Percentiles rank a stretch among this genome's conserved stretches.
Evolutionary conservation across 1,140 invertebrate species (phyloP).

Genomic region (Panulirus ornatus): DNA sequence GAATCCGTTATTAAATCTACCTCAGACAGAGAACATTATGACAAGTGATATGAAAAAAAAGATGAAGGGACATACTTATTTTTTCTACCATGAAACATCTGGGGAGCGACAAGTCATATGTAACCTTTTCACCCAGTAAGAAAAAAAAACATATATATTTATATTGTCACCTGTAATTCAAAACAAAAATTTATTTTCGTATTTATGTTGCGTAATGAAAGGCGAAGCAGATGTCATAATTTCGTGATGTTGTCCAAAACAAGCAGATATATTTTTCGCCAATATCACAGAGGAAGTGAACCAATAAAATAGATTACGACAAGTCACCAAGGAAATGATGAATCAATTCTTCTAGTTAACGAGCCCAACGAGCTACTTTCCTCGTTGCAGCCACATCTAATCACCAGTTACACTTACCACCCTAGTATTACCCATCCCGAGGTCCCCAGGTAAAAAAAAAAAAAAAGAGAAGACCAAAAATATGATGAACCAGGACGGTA

Average conservation of each 20-base stretch:
- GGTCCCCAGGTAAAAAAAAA: too few species aligned
- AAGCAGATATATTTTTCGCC: neutral
- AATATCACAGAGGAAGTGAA: neutral
- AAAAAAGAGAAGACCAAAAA: too few species aligned
- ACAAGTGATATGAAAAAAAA: too few species aligned
- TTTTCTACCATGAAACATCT: too few species aligned
- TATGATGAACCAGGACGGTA: too few species aligned
- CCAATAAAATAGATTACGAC: neutral
- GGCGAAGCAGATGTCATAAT: neutral
- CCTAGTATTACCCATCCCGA: neutral
- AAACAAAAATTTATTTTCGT: neutral
- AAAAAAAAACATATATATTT: too few species aligned
- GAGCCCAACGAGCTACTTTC: neutral
- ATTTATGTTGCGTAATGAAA: neutral
- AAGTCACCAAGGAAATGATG: conserved; percentile 15
- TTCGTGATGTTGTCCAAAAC: neutral
- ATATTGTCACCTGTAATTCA: neutral
- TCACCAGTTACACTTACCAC: neutral
- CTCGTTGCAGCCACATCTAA: neutral
- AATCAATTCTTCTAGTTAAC: neutral
- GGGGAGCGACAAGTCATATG: too few species aligned
- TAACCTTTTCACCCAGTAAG: too few species aligned
- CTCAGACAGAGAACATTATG: too few species aligned
- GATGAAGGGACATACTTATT: too few species aligned
- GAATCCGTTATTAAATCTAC: too few species aligned